phyloP scores from a whole-genome alignment of 2,888 invertebrate species.

The Sesamia inferens region DNA sequence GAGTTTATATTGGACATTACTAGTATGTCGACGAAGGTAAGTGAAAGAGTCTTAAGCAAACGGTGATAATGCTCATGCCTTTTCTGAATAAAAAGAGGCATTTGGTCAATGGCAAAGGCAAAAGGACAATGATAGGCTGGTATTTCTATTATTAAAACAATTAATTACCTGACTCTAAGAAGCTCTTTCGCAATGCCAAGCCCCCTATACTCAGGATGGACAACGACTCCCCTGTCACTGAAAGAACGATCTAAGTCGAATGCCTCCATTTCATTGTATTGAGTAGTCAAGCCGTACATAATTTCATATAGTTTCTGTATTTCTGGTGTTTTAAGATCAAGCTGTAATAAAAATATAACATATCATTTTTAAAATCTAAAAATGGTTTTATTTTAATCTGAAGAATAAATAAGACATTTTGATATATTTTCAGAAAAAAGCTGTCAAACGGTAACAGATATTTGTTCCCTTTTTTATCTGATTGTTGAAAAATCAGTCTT shows the following conservation, averaged over 20 bases:
- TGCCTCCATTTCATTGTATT: slow-evolving; percentile 49
- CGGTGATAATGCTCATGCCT: neutral
- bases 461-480: neutral
- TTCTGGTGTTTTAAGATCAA: slow-evolving; percentile 65
- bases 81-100: too few relatives aligned
- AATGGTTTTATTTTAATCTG: neutral
- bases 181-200: slow-evolving; percentile 67
- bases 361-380: neutral
- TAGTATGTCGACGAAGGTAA: too few relatives aligned
- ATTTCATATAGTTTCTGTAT: slow-evolving; percentile 63
- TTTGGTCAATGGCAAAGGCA: too few relatives aligned
- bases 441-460: neutral
- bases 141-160: neutral
- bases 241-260: slow-evolving; percentile 57
- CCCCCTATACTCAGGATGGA: slow-evolving; percentile 62
- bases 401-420: neutral
- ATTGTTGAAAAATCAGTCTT: neutral
- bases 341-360: slow-evolving; percentile 21
- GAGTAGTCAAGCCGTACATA: slow-evolving; percentile 35
- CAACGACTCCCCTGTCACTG: slow-evolving; percentile 63
- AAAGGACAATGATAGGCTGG: neutral
- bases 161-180: slow-evolving; percentile 62
- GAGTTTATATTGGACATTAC: neutral
- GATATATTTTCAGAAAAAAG: neutral
- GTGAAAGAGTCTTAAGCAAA: too few relatives aligned